phyloP scores from a whole-genome alignment of 2,888 invertebrate genomes.

The Thecophora atra region DNA sequence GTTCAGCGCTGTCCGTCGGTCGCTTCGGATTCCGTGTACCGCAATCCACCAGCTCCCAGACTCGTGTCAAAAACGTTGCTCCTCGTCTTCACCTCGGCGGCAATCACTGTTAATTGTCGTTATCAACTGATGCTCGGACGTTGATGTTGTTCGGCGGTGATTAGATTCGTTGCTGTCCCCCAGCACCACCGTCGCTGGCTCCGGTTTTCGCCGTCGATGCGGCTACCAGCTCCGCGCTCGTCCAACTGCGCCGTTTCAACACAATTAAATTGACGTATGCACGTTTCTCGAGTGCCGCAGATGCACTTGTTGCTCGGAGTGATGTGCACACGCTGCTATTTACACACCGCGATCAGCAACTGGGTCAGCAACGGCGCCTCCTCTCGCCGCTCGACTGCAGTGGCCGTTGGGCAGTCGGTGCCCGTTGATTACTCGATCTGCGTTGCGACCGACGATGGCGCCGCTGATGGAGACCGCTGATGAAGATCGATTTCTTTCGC shows the following conservation, averaged over 20 bases:
- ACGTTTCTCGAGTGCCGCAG: too few species aligned
- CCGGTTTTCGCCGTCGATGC: too few species aligned
- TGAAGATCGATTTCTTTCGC: slow-evolving; percentile 42
- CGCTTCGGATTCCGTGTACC: too few species aligned
- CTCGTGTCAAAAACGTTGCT: too few species aligned
- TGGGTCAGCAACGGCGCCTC: background rate
- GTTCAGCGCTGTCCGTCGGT: slow-evolving; percentile 34
- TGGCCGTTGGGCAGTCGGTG: background rate
- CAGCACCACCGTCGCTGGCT: too few species aligned
- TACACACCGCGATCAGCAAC: too few species aligned
- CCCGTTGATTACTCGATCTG: slow-evolving; percentile 39
- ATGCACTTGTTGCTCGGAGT: background rate
- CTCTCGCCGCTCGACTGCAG: background rate
- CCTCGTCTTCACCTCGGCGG: background rate
- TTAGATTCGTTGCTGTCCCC: too few species aligned
- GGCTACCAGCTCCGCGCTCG: too few species aligned
- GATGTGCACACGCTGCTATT: too few species aligned
- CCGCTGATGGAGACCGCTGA: slow-evolving; percentile 23
- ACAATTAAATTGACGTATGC: too few species aligned
- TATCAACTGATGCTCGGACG: background rate
- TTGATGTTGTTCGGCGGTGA: background rate
- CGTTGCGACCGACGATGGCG: slow-evolving; percentile 38
- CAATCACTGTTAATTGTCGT: slow-evolving; percentile 7
- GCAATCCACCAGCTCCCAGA: too few species aligned
- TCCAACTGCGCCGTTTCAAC: too few species aligned